Evolutionary conservation across 2,113 vertebrate species (phyloP).

Genomic region (Oncorhynchus mykiss): DNA sequence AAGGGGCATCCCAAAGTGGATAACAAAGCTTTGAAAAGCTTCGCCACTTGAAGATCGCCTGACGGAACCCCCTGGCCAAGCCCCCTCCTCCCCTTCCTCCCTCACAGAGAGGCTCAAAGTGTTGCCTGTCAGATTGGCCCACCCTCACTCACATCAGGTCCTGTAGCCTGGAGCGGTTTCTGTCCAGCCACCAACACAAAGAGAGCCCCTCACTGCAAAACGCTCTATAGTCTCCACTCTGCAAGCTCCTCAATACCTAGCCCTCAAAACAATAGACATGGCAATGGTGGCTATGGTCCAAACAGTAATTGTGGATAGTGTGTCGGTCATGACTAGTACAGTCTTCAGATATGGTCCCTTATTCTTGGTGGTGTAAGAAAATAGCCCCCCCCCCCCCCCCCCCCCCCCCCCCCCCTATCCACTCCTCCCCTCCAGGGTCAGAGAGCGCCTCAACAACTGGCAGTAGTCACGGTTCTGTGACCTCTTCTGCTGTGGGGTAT

Average conservation of each 20-base stretch:
- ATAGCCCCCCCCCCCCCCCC: too few relatives aligned
- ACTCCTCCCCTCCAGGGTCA: not conserved
- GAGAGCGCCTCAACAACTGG: constrained; percentile 15
- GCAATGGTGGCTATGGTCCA: constrained; percentile 1
- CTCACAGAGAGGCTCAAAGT: constrained; percentile 8
- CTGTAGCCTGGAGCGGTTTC: constrained; percentile 52
- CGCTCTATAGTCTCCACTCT: constrained; percentile 24
- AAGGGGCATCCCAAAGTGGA: constrained; percentile 77
- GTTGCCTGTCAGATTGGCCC: constrained; percentile 43
- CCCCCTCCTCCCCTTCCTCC: constrained; percentile 16
- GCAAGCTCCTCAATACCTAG: constrained; percentile 43
- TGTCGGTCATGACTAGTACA: not conserved
- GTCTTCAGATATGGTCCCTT: not conserved
- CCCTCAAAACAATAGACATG: constrained; percentile 32
- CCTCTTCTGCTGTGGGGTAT: constrained; percentile 17
- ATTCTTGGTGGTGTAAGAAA: not conserved
- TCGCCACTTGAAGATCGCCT: constrained; percentile 78
- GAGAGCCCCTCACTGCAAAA: constrained; percentile 36
- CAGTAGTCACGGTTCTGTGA: constrained; percentile 24
- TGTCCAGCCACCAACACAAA: constrained; percentile 38
- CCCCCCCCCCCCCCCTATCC: not conserved
- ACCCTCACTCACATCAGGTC: constrained; percentile 58
- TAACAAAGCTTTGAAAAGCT: constrained; percentile 75
- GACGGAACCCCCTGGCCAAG: constrained; percentile 59
- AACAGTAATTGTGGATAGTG: not conserved